phyloP scores from a whole-genome alignment of 2,888 invertebrate genomes.

The Trachelus troglodyta region DNA sequence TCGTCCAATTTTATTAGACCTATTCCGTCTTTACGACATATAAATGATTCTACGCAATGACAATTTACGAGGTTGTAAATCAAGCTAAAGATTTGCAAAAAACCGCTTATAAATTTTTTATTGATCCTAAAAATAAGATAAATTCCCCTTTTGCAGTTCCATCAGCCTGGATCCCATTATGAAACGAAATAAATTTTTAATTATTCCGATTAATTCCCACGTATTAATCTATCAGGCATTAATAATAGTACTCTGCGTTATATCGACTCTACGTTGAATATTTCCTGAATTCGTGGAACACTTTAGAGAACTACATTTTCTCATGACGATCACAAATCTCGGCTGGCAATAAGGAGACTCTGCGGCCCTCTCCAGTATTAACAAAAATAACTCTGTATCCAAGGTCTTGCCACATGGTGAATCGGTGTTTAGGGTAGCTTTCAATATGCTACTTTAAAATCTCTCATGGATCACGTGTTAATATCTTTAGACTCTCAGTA shows the following conservation, averaged over 20 bases:
- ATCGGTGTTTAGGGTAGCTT: slow-evolving; percentile 4
- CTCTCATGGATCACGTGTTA: neutral
- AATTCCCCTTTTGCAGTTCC: neutral
- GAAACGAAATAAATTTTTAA: neutral
- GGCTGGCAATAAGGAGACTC: neutral
- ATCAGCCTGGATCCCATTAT: neutral
- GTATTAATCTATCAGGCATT: neutral
- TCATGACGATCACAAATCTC: neutral
- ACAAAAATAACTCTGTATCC: slow-evolving; percentile 7
- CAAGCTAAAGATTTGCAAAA: neutral
- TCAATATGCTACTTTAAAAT: slow-evolving; percentile 4
- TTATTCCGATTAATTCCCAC: neutral
- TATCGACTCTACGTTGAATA: neutral
- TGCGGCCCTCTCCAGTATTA: neutral
- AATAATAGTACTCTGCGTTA: neutral
- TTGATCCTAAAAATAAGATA: neutral
- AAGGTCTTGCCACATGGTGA: slow-evolving; percentile 1
- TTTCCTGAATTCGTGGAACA: neutral
- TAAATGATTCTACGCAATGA: neutral
- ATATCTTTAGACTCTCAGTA: neutral
- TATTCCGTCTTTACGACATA: neutral
- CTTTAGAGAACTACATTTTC: neutral
- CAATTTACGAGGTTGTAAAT: neutral
- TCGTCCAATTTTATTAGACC: neutral
- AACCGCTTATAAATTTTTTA: neutral